Evolutionary conservation across 2,113 vertebrate species (phyloP), one percentile per base, ranked within the genome.

Genomic region (Mola mola): DNA sequence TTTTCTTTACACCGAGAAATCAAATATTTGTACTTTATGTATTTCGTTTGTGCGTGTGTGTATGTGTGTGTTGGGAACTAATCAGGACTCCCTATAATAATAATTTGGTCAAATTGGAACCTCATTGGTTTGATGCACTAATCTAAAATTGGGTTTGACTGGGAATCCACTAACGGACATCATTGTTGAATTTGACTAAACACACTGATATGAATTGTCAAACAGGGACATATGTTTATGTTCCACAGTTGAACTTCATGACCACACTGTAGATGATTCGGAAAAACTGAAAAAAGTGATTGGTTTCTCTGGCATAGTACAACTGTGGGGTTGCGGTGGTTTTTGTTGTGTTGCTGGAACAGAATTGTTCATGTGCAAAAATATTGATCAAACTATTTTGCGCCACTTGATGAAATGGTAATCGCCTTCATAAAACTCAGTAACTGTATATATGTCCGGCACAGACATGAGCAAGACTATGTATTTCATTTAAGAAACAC

Each of bases 201-300:
- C 55, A 46, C 21, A 22, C 17, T 25, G 20, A 42, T 33, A 0
- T 4, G 49, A 38, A 33, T 33, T 66, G 56, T 70, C 25, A 57
- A 17, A 53, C 13, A 44, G 8, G n/a, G n/a, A n/a, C n/a, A n/a
- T n/a, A 43, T 55, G 11, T 36, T 71, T 60, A 34, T 62, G 46
- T 58, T 47, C 13, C 22, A 22, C 26, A 37, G 21, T 64, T 33
- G 20, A 10, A 38, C 47, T 19, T 25, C 40, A 17, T 28, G 56
- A 56, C 19, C 41, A 6, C 56, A 57, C 17, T 42, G 38, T 48
- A 12, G 33, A 26, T 26, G 15, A 46, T 60, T 52, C 70, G 19
- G 26, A 64, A 38, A 75, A 41, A 49, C 5, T 64, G 25, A 31
- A 51, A 55, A 66, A 71, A 50, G 33, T 19, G 20, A 58, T 41